These are phyloP conservation scores for Balaeniceps rex DNA, from an alignment of 2,113 vertebrate genomes.

Conservation along the genomic window DNA sequence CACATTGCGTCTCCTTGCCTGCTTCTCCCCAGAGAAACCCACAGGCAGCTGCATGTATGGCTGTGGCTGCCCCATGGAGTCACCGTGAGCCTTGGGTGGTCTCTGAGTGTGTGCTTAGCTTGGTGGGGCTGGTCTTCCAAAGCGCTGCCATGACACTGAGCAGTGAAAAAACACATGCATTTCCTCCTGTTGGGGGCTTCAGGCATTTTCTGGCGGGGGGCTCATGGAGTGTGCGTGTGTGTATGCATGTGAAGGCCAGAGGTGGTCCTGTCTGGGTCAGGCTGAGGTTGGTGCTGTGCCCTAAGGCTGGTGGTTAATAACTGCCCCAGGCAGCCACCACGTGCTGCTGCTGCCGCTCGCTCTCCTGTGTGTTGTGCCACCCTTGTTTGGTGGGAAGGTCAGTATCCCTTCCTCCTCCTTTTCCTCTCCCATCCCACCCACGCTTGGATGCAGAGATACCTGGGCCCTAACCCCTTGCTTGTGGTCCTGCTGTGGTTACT, in stretches of 20 bases:
- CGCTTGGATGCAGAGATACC: neutral
- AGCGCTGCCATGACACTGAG: neutral
- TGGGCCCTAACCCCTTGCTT: neutral
- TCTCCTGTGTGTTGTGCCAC: neutral
- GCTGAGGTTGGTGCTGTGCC: neutral
- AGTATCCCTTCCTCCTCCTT: neutral
- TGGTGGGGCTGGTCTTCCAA: neutral
- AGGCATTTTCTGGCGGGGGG: neutral
- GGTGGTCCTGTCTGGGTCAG: neutral
- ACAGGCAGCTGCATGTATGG: neutral
- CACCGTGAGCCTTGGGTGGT: neutral
- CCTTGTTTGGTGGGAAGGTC: neutral
- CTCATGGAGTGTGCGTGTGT: neutral
- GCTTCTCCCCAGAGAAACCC: neutral
- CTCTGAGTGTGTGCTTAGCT: neutral
- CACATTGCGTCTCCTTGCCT: neutral
- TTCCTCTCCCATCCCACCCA: neutral
- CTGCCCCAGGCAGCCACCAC: neutral
- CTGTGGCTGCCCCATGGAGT: neutral
- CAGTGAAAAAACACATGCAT: neutral
- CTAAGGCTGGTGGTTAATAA: neutral
- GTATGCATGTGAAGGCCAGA: neutral
- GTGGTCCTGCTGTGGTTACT: accelerated
- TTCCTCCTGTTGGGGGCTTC: neutral
- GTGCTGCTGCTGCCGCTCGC: neutral